phyloP scores from a whole-genome alignment of 2,888 invertebrate species.

The Cremastinae sp. region DNA sequence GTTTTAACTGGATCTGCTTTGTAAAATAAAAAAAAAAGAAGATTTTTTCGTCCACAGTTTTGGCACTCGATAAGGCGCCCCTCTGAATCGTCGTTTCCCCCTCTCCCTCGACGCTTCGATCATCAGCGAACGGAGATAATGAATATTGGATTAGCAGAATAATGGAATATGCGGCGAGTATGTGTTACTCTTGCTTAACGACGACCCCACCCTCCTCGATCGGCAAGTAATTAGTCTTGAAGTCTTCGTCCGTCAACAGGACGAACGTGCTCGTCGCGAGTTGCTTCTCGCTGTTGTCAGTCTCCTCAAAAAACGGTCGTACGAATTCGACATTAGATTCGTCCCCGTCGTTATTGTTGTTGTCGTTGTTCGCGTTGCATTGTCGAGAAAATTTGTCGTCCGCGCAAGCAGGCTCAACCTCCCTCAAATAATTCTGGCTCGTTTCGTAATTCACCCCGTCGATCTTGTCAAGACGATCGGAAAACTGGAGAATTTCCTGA shows the following conservation, averaged over 20 bases:
- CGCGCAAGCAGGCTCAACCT: background rate
- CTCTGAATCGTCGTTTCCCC: conserved; percentile 3
- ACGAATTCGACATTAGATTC: background rate
- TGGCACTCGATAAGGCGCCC: conserved; percentile 48
- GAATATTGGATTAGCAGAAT: conserved; percentile 21
- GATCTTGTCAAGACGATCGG: background rate
- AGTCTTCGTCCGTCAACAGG: conserved; percentile 68
- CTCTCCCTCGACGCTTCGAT: conserved; percentile 20
- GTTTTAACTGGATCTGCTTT: background rate
- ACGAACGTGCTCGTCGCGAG: conserved; percentile 74
- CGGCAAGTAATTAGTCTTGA: conserved; percentile 68
- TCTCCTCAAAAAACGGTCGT: background rate
- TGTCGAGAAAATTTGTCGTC: background rate
- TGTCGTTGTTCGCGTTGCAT: conserved; percentile 11
- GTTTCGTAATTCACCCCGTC: background rate
- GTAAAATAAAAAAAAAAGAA: conserved; percentile 22
- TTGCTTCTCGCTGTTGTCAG: conserved; percentile 62
- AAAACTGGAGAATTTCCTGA: background rate
- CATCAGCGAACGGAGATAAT: conserved; percentile 35
- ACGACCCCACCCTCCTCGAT: conserved; percentile 66
- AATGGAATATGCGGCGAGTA: conserved; percentile 26
- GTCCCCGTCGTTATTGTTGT: conserved; percentile 22
- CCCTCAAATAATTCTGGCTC: background rate
- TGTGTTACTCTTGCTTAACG: conserved; percentile 63
- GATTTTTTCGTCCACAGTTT: background rate